phyloP scores from a whole-genome alignment of 2,797 vertebrate genomes.

The Taeniopygia guttata region DNA sequence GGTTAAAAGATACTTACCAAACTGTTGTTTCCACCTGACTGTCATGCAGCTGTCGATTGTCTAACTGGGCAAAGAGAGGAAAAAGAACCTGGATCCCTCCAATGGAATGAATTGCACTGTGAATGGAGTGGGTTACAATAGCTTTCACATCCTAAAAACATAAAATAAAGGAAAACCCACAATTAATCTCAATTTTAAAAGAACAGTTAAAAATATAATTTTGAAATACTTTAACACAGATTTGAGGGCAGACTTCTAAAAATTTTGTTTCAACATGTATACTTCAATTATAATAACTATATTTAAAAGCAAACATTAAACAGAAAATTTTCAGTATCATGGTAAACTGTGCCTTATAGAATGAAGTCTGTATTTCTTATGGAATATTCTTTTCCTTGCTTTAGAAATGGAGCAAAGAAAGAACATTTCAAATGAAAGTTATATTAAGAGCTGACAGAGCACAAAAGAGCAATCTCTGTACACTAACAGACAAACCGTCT shows the following conservation, averaged over 20 bases:
- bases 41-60: constrained; percentile 92
- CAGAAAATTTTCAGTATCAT: neutral
- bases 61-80: constrained; percentile 93
- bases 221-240: neutral
- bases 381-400: neutral
- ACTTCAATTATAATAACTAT: neutral
- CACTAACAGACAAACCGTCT: neutral
- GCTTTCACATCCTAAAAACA: constrained; percentile 91
- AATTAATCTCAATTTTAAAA: neutral
- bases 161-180: constrained; percentile 13
- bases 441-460: neutral
- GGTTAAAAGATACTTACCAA: constrained; percentile 82
- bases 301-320: neutral
- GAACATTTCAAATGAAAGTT: neutral
- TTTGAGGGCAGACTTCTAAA: neutral
- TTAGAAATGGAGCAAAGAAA: neutral
- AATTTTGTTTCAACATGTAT: neutral
- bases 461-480: neutral
- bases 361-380: neutral
- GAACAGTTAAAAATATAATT: neutral
- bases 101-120: constrained; percentile 96
- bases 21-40: constrained; percentile 94
- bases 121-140: constrained; percentile 97
- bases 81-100: constrained; percentile 97
- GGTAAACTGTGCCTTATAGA: neutral